Evolutionary conservation across 2,888 invertebrate species (phyloP).

Genomic region (Eilema sororculum): DNA sequence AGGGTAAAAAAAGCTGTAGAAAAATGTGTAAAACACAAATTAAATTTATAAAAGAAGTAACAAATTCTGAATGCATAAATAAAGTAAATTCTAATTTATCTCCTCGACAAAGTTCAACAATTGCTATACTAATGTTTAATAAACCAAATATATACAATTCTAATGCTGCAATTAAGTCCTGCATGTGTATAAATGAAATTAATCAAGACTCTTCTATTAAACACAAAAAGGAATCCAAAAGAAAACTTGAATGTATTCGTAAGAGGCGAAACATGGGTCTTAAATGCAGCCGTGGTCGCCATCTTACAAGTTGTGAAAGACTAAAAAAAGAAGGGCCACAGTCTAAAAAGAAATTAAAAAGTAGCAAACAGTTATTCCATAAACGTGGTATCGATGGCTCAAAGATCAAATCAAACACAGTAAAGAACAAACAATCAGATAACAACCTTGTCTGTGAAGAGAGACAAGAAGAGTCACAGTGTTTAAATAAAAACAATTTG

Average conservation of each 20-base stretch:
- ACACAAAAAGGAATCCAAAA: too few species aligned
- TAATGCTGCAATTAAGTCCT: not conserved
- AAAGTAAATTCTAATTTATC: not conserved
- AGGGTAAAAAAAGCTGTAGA: too few species aligned
- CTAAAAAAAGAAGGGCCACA: not conserved
- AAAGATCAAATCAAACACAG: too few species aligned
- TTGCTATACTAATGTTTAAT: not conserved
- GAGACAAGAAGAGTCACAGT: not conserved
- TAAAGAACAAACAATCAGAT: too few species aligned
- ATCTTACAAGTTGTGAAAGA: not conserved
- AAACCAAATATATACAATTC: not conserved
- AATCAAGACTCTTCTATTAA: not conserved
- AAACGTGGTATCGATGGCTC: too few species aligned
- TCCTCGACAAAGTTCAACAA: not conserved
- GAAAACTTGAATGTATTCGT: not conserved
- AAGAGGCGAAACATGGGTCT: not conserved
- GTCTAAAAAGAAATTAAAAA: too few species aligned
- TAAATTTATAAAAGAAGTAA: not conserved
- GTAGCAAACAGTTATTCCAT: too few species aligned
- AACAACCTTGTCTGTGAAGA: too few species aligned
- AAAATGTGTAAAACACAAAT: too few species aligned
- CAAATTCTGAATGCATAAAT: constrained; percentile 3
- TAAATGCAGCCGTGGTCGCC: too few species aligned
- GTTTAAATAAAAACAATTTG: too few species aligned
- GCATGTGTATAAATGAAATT: not conserved